These are phyloP conservation scores for Drosophila pseudoobscura DNA, from an alignment of 1,140 invertebrate genomes.

Conservation along the genomic window DNA sequence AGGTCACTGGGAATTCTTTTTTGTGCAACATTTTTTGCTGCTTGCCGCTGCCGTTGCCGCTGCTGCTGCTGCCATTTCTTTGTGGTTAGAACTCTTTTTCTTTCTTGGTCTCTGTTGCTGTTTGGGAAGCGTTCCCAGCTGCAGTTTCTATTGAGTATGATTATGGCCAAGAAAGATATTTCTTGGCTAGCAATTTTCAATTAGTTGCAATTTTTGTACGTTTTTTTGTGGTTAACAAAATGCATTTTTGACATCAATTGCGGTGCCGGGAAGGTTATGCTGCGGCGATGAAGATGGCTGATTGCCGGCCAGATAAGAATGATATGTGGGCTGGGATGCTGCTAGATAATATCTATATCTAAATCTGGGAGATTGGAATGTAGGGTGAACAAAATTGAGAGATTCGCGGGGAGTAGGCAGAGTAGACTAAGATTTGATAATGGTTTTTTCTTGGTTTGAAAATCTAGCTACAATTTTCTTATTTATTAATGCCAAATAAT, in stretches of 20 bases:
- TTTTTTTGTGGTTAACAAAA: constrained; percentile 41
- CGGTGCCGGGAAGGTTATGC: constrained; percentile 27
- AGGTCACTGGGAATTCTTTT: constrained; percentile 76
- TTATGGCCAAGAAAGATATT: constrained; percentile 46
- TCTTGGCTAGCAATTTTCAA: constrained; percentile 44
- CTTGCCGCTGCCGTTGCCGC: constrained; percentile 11
- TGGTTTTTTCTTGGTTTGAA: no score
- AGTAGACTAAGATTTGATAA: background rate
- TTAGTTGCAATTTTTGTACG: constrained; percentile 45
- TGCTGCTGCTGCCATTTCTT: constrained; percentile 33
- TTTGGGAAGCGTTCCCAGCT: constrained; percentile 51
- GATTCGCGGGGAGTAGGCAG: background rate
- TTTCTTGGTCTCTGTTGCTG: constrained; percentile 26
- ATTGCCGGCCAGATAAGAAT: constrained; percentile 22
- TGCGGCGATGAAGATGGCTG: constrained; percentile 26
- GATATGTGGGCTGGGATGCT: constrained; percentile 45
- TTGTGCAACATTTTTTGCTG: constrained; percentile 50
- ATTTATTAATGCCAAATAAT: no score
- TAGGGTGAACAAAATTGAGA: background rate
- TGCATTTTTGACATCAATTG: constrained; percentile 49
- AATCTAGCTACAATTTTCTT: no score
- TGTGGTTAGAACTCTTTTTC: constrained; percentile 47
- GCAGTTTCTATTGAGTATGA: constrained; percentile 42
- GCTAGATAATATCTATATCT: background rate
- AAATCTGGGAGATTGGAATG: constrained; percentile 2